Percentiles rank a stretch among this genome's conserved stretches.
These are phyloP conservation scores for Eledona agricola DNA, from an alignment of 2,888 invertebrate species.

Conservation along the genomic window DNA sequence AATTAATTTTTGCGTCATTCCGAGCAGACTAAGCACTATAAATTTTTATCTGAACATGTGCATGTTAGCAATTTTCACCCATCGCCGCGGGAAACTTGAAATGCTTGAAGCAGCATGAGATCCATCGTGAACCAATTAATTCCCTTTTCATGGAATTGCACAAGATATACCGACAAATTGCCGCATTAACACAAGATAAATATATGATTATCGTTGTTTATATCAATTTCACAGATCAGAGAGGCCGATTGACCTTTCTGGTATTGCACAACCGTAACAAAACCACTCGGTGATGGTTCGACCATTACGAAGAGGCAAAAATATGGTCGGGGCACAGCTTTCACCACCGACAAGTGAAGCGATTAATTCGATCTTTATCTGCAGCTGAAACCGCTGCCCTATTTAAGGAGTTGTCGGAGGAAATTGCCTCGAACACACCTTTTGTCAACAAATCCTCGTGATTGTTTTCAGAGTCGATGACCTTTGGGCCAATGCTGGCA, in stretches of 20 bases:
- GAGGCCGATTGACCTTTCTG: slow-evolving; percentile 5
- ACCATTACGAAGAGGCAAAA: slow-evolving; percentile 1
- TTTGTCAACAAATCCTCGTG: slow-evolving; percentile 12
- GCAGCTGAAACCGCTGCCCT: slow-evolving; percentile 20
- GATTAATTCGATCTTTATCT: slow-evolving; percentile 32
- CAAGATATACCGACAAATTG: no score
- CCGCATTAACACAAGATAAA: slow-evolving; percentile 1
- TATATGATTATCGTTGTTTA: slow-evolving; percentile 5
- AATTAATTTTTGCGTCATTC: no score
- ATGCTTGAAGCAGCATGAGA: no score
- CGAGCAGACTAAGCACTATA: no score
- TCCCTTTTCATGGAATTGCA: no score
- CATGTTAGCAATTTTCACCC: no score
- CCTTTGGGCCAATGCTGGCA: no score
- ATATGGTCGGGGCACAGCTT: slow-evolving; percentile 7
- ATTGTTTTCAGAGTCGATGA: no score
- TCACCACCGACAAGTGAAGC: slow-evolving; percentile 27
- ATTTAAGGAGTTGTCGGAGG: slow-evolving; percentile 22
- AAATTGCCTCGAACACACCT: slow-evolving; percentile 17
- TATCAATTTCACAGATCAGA: slow-evolving; percentile 10
- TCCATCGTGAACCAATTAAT: no score
- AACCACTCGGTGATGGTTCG: slow-evolving; percentile 2
- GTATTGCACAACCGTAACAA: slow-evolving; percentile 7
- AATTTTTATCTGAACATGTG: no score
- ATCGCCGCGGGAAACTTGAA: no score